These are phyloP conservation scores for Rhea americana DNA, from an alignment of 2,113 vertebrate genomes.

Conservation along the genomic window DNA sequence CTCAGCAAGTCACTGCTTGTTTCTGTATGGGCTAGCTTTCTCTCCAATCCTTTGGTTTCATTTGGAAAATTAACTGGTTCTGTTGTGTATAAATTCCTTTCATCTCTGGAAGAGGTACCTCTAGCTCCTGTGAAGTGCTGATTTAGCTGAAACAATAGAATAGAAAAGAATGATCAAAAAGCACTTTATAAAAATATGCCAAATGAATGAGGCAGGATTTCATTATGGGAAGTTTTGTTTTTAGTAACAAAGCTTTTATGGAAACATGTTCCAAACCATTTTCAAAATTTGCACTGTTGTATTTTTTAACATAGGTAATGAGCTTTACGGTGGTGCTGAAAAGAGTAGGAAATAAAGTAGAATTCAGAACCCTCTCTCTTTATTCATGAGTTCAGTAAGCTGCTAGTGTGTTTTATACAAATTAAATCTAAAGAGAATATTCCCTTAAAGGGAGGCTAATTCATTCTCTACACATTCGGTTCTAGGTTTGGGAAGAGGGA, in stretches of 20 bases:
- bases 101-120: conserved; percentile 72
- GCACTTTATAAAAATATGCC: conserved; percentile 35
- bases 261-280: conserved; percentile 38
- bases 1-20: conserved; percentile 33
- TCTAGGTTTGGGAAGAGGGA: conserved; percentile 32
- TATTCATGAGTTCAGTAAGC: conserved; percentile 71
- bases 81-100: conserved; percentile 64
- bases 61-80: conserved; percentile 71
- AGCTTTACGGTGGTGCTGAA: conserved; percentile 40
- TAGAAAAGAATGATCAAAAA: conserved; percentile 65
- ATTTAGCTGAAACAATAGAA: conserved; percentile 79
- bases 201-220: conserved; percentile 48
- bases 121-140: conserved; percentile 68
- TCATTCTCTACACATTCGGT: conserved; percentile 26
- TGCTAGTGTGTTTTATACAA: conserved; percentile 63
- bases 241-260: conserved; percentile 38
- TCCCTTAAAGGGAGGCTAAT: conserved; percentile 63
- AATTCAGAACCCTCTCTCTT: conserved; percentile 42
- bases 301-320: conserved; percentile 69
- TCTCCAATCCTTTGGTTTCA: conserved; percentile 59
- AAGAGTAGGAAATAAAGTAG: conserved; percentile 49
- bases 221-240: conserved; percentile 53
- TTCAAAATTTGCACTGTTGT: conserved; percentile 47
- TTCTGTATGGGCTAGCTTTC: conserved; percentile 53
- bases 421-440: conserved; percentile 69